Evolutionary conservation across 2,888 invertebrate genomes (phyloP).

Genomic region (Charanyca ferruginea): DNA sequence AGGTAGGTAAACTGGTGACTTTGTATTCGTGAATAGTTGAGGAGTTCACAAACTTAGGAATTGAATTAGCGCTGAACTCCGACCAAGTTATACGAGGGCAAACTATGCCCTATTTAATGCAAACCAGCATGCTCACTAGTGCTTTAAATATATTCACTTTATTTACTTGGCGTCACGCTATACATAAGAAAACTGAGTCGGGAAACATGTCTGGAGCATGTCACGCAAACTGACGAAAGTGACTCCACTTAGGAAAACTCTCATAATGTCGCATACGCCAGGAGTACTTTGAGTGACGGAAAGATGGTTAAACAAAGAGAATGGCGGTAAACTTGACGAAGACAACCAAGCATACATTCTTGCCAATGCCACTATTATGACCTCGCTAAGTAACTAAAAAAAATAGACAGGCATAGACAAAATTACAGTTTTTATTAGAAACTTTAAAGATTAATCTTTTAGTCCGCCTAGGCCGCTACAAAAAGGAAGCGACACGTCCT

Average conservation of each 20-base stretch:
- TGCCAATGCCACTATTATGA: not conserved
- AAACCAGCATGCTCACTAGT: constrained; percentile 39
- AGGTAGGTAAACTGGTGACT: constrained; percentile 21
- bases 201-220: constrained; percentile 8
- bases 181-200: constrained; percentile 10
- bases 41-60: constrained; percentile 26
- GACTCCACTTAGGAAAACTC: not conserved
- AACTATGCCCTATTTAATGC: constrained; percentile 29
- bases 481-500: constrained; percentile 19
- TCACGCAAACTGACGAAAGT: constrained; percentile 20
- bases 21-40: constrained; percentile 53
- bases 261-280: not conserved
- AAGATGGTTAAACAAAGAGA: not conserved
- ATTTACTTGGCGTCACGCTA: constrained; percentile 7
- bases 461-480: constrained; percentile 1
- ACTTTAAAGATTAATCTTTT: not conserved
- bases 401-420: constrained; percentile 20
- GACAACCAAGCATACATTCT: not conserved
- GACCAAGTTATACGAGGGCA: constrained; percentile 15
- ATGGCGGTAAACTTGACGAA: not conserved
- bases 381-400: too few species aligned
- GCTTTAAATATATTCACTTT: constrained; percentile 23
- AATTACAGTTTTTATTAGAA: constrained; percentile 2
- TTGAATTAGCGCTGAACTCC: constrained; percentile 29
- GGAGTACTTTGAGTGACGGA: not conserved